phyloP scores from a whole-genome alignment of 2,888 invertebrate species.

The Gasteruption jaculator region DNA sequence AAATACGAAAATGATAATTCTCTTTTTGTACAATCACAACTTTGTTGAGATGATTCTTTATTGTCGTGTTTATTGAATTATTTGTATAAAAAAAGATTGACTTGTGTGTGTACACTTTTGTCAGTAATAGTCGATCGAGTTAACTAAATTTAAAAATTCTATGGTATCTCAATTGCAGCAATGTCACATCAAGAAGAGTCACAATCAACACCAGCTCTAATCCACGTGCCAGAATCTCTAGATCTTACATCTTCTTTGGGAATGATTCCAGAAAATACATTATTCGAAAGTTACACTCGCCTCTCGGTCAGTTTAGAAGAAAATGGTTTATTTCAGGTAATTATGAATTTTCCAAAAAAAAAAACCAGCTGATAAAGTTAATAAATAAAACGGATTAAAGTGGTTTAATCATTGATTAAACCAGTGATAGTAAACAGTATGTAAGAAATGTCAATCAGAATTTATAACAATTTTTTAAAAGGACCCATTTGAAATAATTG shows the following conservation, averaged over 20 bases:
- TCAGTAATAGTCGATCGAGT: too few relatives aligned
- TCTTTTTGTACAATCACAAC: too few relatives aligned
- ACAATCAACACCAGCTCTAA: conserved; percentile 81
- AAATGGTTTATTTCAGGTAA: conserved; percentile 69
- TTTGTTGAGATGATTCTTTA: too few relatives aligned
- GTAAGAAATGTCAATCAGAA: too few relatives aligned
- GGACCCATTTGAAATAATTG: too few relatives aligned
- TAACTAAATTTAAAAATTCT: conserved; percentile 13
- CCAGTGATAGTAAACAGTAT: not conserved
- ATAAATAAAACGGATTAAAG: conserved; percentile 2
- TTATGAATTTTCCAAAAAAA: conserved; percentile 2
- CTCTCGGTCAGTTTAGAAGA: conserved; percentile 85
- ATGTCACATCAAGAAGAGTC: conserved; percentile 85
- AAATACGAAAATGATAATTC: too few relatives aligned
- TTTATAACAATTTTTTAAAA: too few relatives aligned
- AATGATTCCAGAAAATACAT: conserved; percentile 81
- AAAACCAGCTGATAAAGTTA: not conserved
- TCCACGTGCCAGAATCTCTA: conserved; percentile 62
- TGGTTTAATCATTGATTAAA: conserved; percentile 2
- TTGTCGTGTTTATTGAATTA: not conserved
- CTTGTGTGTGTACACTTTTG: too few relatives aligned
- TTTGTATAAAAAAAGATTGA: too few relatives aligned
- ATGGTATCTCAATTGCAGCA: too few relatives aligned
- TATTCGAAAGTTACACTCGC: conserved; percentile 80
- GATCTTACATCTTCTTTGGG: conserved; percentile 66